These are phyloP conservation scores for Spilarctia lutea DNA, from an alignment of 2,888 invertebrate species.

Conservation along the genomic window DNA sequence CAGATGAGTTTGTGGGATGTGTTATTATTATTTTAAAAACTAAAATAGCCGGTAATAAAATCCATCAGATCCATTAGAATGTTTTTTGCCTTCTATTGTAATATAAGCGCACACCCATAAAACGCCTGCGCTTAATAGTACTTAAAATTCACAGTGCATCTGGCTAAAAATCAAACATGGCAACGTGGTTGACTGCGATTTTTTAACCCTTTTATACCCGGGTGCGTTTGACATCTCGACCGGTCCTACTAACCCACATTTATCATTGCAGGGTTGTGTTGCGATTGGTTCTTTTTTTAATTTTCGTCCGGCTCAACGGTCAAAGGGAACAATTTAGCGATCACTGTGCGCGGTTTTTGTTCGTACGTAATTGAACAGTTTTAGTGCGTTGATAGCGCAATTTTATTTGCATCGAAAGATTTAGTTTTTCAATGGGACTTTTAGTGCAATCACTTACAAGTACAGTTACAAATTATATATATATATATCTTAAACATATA, in stretches of 20 bases:
- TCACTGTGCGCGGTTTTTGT: slow-evolving; percentile 38
- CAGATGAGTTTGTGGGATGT: too few species aligned
- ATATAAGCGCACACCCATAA: neutral
- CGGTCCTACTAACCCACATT: slow-evolving; percentile 63
- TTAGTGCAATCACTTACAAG: neutral
- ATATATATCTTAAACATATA: too few species aligned
- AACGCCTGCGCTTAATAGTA: neutral
- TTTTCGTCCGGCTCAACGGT: slow-evolving; percentile 36
- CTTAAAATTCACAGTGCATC: neutral
- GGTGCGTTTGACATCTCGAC: slow-evolving; percentile 61
- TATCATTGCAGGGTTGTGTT: slow-evolving; percentile 53
- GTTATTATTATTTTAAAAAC: too few species aligned
- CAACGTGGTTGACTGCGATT: slow-evolving; percentile 30
- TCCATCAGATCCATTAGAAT: too few species aligned
- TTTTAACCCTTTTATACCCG: slow-evolving; percentile 52
- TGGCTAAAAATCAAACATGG: slow-evolving; percentile 12
- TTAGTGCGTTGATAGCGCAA: slow-evolving; percentile 28
- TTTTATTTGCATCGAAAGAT: slow-evolving; percentile 19
- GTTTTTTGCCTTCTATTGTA: neutral
- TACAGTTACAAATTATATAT: neutral
- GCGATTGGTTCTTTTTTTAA: slow-evolving; percentile 39
- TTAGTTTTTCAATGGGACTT: slow-evolving; percentile 17
- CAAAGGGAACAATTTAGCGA: slow-evolving; percentile 40
- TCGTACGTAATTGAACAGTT: slow-evolving; percentile 46
- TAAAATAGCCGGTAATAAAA: too few species aligned